Evolutionary conservation across 2,888 invertebrate species (phyloP), one percentile per base, ranked within the genome.

Genomic region (Dyspetes luteomarginatus): DNA sequence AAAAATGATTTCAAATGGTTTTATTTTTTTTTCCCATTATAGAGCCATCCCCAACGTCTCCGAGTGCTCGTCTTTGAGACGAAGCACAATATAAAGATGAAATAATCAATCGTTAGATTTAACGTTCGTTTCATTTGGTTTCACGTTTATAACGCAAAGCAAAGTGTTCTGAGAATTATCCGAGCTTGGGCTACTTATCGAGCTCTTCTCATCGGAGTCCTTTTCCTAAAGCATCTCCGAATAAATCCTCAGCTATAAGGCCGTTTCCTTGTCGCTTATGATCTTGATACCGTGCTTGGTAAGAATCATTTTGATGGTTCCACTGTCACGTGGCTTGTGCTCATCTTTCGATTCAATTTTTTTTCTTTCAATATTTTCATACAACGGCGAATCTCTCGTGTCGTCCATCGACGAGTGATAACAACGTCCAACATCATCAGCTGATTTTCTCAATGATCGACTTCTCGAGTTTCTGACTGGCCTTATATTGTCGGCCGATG

Each of bases 261-360:
- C 95, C 81, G 96, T 96, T 89, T 96, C 96, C 15, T 95, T 95
- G 88, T 96, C 96, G 86, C 96, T 96, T 56, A 96, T 96, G 65
- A 96, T 95, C 91, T 96, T 95, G 85, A 96, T 96, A 1, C 96
- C 96, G 88, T 96, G 96, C 90, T 96, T 95, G 1, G 96, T 96
- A 84, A 96, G 93, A 87, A 96, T 95, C 92, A 96, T 94, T 88
- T 95, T 94, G 5, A 96, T 95, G 50, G 95, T 94, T 86, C 95
- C 94, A 78, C 87, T 90, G 64, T 90, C 89, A 4, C 89, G 81
- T n/a, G 81, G 62, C 1, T 86, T 88, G 4, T 82, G 79, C 19
- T 82, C 86, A 2, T 79, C 78, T 3, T 69, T 74, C 4, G 55
- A 58, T 0, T 86, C 84, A n/a, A 68, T 45, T 26, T 56, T 78